Evolutionary conservation across 2,888 invertebrate genomes (phyloP).

Genomic region (Acanthosoma haemorrhoidale): DNA sequence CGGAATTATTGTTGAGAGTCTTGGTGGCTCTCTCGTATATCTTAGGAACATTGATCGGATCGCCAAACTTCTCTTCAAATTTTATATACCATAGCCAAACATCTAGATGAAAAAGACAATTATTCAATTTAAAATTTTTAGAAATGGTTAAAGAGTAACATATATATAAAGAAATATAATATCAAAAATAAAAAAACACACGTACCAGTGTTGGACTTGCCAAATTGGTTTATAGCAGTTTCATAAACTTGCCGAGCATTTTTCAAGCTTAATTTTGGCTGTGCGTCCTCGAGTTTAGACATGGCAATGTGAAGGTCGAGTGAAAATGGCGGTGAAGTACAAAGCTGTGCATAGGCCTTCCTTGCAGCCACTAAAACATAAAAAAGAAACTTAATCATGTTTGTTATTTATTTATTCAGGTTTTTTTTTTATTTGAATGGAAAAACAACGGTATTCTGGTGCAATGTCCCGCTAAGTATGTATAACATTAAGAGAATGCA

Average conservation of each 20-base stretch:
- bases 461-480: no score
- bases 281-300: slow-evolving; percentile 50
- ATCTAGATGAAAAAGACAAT: no score
- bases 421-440: no score
- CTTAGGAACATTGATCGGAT: slow-evolving; percentile 52
- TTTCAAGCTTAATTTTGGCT: slow-evolving; percentile 49
- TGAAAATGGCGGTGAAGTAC: slow-evolving; percentile 55
- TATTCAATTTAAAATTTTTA: neutral
- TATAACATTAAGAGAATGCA: no score
- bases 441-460: no score
- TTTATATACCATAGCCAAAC: slow-evolving; percentile 69
- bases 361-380: slow-evolving; percentile 51
- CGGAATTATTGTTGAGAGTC: slow-evolving; percentile 52
- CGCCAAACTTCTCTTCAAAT: slow-evolving; percentile 62
- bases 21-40: slow-evolving; percentile 61
- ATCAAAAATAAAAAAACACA: slow-evolving; percentile 13
- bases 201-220: slow-evolving; percentile 52
- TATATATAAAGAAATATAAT: neutral
- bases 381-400: no score
- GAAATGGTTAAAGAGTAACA: neutral
- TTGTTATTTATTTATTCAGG: no score
- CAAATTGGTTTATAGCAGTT: slow-evolving; percentile 61
- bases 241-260: slow-evolving; percentile 58
- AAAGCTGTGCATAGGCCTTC: slow-evolving; percentile 56
- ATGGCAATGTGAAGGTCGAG: slow-evolving; percentile 59